These are phyloP conservation scores for Nymphalis urticae DNA, from an alignment of 2,888 invertebrate genomes.

Conservation along the genomic window DNA sequence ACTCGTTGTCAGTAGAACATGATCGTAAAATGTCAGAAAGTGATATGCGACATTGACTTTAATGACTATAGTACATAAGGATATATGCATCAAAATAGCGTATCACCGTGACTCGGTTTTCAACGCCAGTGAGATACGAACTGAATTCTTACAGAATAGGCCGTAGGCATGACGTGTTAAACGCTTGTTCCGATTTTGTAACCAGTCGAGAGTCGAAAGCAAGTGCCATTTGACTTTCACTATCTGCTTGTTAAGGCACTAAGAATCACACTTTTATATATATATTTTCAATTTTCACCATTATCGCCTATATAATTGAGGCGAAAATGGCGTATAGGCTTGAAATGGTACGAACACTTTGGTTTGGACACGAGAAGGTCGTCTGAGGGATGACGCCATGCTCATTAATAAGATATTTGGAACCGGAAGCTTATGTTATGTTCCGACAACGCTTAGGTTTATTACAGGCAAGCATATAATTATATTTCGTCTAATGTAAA, in stretches of 20 bases:
- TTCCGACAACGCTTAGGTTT: no score
- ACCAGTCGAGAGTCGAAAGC: conserved; percentile 40
- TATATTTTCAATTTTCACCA: conserved; percentile 8
- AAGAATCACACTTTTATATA: conserved; percentile 14
- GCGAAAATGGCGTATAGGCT: conserved; percentile 3
- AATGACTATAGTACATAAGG: no score
- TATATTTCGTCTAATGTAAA: no score
- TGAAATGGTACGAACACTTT: not conserved
- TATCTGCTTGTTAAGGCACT: conserved; percentile 7
- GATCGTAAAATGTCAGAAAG: no score
- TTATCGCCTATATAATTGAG: not conserved
- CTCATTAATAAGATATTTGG: no score
- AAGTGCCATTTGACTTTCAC: conserved; percentile 41
- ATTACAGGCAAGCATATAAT: no score
- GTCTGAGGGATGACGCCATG: not conserved
- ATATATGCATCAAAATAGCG: no score
- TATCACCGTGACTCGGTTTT: not conserved
- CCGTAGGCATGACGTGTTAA: conserved; percentile 28
- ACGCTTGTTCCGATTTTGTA: conserved; percentile 34
- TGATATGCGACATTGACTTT: no score
- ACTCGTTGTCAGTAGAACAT: no score
- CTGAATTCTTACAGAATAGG: not conserved
- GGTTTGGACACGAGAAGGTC: not conserved
- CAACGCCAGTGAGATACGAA: not conserved
- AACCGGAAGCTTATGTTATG: no score